Evolutionary conservation across 2,888 invertebrate species (phyloP).

Genomic region (Keiferia lycopersicella): DNA sequence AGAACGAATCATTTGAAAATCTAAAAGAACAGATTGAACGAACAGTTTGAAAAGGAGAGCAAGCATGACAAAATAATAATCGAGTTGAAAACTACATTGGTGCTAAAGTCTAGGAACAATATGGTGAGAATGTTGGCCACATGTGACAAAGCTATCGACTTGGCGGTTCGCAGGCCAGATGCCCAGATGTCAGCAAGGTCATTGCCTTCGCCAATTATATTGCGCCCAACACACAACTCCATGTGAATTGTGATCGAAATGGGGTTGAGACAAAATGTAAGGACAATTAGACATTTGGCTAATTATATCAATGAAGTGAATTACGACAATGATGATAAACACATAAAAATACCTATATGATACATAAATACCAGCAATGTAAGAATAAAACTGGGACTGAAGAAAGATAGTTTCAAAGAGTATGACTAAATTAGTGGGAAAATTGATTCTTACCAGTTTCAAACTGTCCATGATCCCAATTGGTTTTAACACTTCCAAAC

Average conservation of each 20-base stretch:
- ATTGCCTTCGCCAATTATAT: slow-evolving; percentile 53
- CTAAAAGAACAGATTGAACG: no score
- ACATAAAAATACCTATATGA: no score
- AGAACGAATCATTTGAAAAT: no score
- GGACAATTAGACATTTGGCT: not conserved
- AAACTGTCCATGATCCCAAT: slow-evolving; percentile 45
- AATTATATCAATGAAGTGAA: not conserved
- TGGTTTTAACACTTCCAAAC: slow-evolving; percentile 37
- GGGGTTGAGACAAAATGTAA: not conserved
- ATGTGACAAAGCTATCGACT: slow-evolving; percentile 65
- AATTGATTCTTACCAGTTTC: slow-evolving; percentile 51
- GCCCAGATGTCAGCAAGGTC: slow-evolving; percentile 73
- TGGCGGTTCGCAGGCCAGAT: slow-evolving; percentile 69
- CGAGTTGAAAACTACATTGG: not conserved
- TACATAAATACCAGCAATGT: no score
- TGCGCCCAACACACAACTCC: slow-evolving; percentile 18
- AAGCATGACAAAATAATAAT: not conserved
- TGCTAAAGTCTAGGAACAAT: slow-evolving; percentile 8
- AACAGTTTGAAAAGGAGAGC: not conserved
- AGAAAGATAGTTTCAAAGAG: not conserved
- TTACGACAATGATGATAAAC: not conserved
- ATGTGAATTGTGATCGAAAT: not conserved
- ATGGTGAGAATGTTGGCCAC: slow-evolving; percentile 62
- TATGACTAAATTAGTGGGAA: not conserved
- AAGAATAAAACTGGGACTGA: no score